Conservation (phyloP, 2,888 invertebrate genomes). For the Eurytoma adleriae region DNA sequence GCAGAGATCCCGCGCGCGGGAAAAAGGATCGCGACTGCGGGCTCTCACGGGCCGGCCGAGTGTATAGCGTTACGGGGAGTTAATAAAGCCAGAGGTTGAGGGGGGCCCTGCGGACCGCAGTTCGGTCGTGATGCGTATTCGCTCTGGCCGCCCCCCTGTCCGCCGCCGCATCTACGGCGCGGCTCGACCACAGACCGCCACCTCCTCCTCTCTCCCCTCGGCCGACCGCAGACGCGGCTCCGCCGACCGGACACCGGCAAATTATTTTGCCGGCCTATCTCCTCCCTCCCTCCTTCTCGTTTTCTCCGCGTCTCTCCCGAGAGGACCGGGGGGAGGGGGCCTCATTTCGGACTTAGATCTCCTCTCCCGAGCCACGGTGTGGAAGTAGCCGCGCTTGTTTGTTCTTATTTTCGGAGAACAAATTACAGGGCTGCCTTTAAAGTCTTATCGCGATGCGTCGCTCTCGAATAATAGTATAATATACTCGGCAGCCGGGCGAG, state of each 20-base stretch:
- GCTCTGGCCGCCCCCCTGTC: background rate
- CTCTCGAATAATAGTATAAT: conserved; percentile 24
- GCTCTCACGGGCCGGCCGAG: too few relatives aligned
- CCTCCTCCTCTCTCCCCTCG: conserved; percentile 52
- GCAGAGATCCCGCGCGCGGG: too few relatives aligned
- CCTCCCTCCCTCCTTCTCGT: conserved; percentile 44
- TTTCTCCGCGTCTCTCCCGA: background rate
- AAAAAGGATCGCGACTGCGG: too few relatives aligned
- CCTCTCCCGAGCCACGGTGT: background rate
- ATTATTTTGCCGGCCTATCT: conserved; percentile 68
- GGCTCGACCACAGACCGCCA: conserved; percentile 64
- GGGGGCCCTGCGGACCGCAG: too few relatives aligned
- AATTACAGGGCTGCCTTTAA: conserved; percentile 39
- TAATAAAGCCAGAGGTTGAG: too few relatives aligned
- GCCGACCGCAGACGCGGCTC: conserved; percentile 66
- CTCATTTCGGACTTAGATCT: conserved; percentile 61
- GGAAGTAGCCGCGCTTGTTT: conserved; percentile 10
- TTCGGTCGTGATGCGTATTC: too few relatives aligned
- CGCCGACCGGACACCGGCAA: conserved; percentile 69
- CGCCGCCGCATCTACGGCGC: conserved; percentile 63
- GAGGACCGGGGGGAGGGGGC: conserved; percentile 57
- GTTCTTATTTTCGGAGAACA: conserved; percentile 33
- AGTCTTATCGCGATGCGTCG: conserved; percentile 39
- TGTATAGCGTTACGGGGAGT: too few relatives aligned
- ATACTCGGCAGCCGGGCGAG: conserved; percentile 9